A percentile compares a stretch with the other conserved stretches of the same genome.
Conservation (phyloP, 2,888 invertebrate species). For the Aphodius sticticus region DNA sequence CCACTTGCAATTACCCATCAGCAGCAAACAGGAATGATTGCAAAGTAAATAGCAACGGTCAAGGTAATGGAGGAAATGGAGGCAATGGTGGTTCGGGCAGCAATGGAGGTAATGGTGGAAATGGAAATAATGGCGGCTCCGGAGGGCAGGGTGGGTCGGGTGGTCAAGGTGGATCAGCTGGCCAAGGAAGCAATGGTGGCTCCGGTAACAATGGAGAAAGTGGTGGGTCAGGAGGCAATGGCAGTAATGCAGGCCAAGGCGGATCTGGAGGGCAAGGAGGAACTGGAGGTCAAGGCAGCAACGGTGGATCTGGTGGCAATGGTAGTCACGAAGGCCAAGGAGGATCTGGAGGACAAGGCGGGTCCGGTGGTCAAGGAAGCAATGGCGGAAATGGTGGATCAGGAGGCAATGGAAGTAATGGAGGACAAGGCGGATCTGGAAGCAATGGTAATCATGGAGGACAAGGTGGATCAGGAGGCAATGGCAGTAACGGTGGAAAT, state of each 20-base stretch:
- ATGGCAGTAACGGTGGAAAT: conserved; percentile 21
- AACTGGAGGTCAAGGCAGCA: conserved; percentile 27
- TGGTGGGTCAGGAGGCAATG: neutral
- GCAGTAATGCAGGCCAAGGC: conserved; percentile 46
- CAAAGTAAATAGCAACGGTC: neutral
- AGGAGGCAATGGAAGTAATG: conserved; percentile 24
- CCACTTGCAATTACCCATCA: conserved; percentile 77
- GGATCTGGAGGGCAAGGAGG: conserved; percentile 23
- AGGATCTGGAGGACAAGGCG: conserved; percentile 60
- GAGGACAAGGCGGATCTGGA: conserved; percentile 26
- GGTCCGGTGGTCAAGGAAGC: conserved; percentile 50
- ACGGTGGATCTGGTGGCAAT: conserved; percentile 35
- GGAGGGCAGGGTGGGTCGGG: neutral
- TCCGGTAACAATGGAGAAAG: conserved; percentile 4
- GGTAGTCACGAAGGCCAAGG: conserved; percentile 60
- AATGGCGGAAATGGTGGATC: conserved; percentile 7
- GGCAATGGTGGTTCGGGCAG: conserved; percentile 29
- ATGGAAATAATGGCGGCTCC: too few relatives aligned
- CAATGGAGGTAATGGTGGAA: neutral
- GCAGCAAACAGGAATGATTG: conserved; percentile 42
- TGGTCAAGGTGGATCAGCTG: neutral
- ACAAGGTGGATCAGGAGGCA: conserved; percentile 24
- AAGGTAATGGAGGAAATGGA: conserved; percentile 30
- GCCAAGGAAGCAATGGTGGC: conserved; percentile 23
- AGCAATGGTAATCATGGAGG: conserved; percentile 31